Conservation (phyloP, 2,113 vertebrate genomes). For the Microcebus tavaratra region DNA sequence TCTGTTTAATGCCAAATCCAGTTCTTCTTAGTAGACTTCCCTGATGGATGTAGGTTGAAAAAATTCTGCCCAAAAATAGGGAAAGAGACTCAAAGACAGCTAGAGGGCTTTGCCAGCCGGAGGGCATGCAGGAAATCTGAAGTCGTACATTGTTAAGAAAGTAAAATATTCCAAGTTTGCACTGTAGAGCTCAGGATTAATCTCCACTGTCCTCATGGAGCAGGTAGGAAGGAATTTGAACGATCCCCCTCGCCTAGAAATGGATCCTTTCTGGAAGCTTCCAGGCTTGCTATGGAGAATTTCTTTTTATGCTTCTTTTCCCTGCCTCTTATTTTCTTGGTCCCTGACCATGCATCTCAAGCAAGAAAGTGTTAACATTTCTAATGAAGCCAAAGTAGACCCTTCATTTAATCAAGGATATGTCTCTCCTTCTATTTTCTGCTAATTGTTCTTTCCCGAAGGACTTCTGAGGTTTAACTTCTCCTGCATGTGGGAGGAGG, state of each 20-base stretch:
- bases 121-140: not conserved
- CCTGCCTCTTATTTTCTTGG: not conserved
- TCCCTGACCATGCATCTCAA: not conserved
- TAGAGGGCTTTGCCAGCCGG: constrained; percentile 8
- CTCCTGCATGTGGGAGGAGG: not conserved
- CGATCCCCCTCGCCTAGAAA: not conserved
- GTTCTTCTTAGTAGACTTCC: constrained; percentile 27
- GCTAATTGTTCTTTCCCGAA: not conserved
- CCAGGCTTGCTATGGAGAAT: not conserved
- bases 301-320: not conserved
- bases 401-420: not conserved
- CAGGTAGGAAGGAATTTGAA: not conserved
- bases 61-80: constrained; percentile 7
- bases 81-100: not conserved
- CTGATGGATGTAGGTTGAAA: not conserved
- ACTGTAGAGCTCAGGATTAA: not conserved
- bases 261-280: not conserved
- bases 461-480: not conserved
- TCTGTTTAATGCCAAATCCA: not conserved
- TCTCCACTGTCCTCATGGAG: not conserved
- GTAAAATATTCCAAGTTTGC: not conserved
- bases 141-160: not conserved
- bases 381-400: not conserved
- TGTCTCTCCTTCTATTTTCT: not conserved
- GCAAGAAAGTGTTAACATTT: not conserved